Conservation (phyloP, 2,797 vertebrate species). For the Alca torda region DNA sequence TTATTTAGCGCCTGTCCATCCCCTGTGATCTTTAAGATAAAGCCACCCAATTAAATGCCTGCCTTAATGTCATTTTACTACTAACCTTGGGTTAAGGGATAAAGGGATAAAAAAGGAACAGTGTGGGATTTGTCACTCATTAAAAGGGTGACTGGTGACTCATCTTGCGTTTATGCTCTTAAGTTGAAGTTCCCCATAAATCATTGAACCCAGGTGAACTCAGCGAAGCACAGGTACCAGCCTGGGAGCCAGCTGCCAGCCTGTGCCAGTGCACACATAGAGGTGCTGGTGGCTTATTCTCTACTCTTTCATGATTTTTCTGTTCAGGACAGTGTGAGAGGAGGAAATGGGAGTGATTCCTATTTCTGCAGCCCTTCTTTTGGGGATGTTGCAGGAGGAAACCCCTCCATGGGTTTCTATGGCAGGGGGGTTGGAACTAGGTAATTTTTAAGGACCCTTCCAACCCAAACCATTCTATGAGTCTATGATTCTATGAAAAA, state of each 20-base stretch:
- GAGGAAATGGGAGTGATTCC: neutral
- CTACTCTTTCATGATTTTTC: neutral
- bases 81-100: neutral
- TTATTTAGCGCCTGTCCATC: neutral
- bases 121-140: neutral
- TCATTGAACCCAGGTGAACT: rapidly evolving
- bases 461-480: neutral
- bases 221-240: neutral
- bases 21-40: neutral
- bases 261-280: neutral
- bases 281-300: neutral
- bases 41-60: neutral
- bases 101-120: neutral
- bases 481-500: neutral
- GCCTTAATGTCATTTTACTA: neutral
- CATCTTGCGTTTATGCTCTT: neutral
- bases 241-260: neutral
- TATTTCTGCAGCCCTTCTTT: neutral
- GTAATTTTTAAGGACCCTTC: neutral
- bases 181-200: neutral
- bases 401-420: neutral
- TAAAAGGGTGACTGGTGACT: neutral
- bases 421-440: neutral
- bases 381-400: neutral
- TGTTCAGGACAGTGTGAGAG: neutral